phyloP scores from a whole-genome alignment of 37 sponge, comb jelly and placozoan species.

The Halisarca cf. caerulea region DNA sequence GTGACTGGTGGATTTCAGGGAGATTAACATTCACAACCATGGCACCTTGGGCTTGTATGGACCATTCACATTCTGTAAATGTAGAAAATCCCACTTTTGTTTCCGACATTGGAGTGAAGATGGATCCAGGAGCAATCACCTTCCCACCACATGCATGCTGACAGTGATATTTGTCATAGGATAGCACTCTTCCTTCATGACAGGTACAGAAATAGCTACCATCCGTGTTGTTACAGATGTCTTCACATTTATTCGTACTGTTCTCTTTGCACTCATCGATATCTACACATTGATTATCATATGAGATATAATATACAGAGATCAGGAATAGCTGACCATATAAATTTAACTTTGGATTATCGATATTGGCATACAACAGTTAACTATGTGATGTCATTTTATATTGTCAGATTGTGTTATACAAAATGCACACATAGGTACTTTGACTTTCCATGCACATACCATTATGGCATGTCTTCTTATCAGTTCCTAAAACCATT shows the following conservation, averaged over 20 bases:
- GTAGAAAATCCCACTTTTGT: neutral
- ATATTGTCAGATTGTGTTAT: too few relatives aligned
- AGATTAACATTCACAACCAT: neutral
- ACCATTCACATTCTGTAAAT: conserved; percentile 5
- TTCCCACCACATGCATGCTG: neutral
- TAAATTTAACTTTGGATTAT: too few relatives aligned
- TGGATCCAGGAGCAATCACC: neutral
- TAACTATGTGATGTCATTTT: too few relatives aligned
- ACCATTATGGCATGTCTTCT: too few relatives aligned
- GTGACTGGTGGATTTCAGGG: neutral
- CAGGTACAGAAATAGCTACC: neutral
- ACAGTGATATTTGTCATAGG: neutral
- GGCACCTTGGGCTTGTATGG: neutral
- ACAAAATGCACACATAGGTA: too few relatives aligned
- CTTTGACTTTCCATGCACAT: too few relatives aligned
- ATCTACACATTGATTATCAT: neutral
- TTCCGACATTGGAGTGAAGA: neutral
- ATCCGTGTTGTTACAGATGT: neutral
- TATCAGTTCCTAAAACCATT: too few relatives aligned
- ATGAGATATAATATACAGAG: neutral
- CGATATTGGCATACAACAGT: too few relatives aligned
- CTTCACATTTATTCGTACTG: neutral
- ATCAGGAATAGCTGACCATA: too few relatives aligned
- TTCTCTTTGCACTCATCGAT: neutral
- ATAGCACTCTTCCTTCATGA: neutral